These are phyloP conservation scores for Brenthis daphne DNA, from an alignment of 2,888 invertebrate species.

Conservation along the genomic window DNA sequence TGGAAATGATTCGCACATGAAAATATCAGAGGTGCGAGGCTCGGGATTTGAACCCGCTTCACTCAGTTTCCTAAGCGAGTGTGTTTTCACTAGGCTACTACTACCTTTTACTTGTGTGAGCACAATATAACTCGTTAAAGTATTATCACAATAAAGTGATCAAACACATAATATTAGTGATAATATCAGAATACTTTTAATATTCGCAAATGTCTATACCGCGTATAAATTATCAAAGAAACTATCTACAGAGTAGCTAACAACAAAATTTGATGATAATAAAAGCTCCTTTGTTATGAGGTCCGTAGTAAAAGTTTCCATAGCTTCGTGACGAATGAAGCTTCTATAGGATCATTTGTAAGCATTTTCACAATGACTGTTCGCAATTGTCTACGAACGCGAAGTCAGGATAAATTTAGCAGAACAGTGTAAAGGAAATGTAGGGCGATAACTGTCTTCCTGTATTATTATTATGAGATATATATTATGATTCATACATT, in stretches of 20 bases:
- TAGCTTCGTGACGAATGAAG: constrained; percentile 22
- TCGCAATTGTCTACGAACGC: not conserved
- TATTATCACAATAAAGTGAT: no score
- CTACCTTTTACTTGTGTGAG: no score
- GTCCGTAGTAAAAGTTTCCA: constrained; percentile 27
- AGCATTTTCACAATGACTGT: constrained; percentile 8
- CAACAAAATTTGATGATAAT: constrained; percentile 12
- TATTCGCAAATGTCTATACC: not conserved
- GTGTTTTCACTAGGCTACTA: no score
- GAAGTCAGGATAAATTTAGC: constrained; percentile 6
- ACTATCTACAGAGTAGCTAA: constrained; percentile 15
- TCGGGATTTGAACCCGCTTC: no score
- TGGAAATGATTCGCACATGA: no score
- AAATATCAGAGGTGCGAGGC: no score
- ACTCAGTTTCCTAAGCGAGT: no score
- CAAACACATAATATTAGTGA: no score
- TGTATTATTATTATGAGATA: no score
- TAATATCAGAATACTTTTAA: not conserved
- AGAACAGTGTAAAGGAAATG: constrained; percentile 5
- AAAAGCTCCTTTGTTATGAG: constrained; percentile 20
- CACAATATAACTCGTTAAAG: no score
- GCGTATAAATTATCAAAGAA: not conserved
- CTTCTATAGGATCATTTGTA: constrained; percentile 19
- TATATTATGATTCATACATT: no score
- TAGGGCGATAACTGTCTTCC: not conserved